Base-by-base conservation (phyloP, 2,888 invertebrate genomes). In the Volucella zonaria region DNA sequence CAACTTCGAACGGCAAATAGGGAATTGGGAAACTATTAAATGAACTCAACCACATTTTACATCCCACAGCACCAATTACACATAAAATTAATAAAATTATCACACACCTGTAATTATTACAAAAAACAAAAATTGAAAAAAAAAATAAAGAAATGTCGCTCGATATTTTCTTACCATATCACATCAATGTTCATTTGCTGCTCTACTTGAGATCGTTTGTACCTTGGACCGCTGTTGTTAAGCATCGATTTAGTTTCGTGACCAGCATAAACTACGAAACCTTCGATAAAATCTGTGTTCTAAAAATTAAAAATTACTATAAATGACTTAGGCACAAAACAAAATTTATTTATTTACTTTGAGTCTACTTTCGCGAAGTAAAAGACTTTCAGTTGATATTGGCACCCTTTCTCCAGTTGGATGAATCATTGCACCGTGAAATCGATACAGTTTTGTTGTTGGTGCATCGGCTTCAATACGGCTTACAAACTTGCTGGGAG, bases 171-270 rank as follows among this genome's bases (percentile, higher is more conserved):
- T 93, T 97, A 99, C 97, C 98, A 98, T 89, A 98, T 95, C 80
- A 99, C 97, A 92, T 98, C 98, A 88, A 96, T 95, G 92, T 99
- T 99, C 96, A 99, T 98, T 92, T 96, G 95, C 87, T 95, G 94
- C 92, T 99, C 99, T 88, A 99, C 93, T 87, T 95, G 95, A 71
- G 98, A 98, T 88, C 98, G 94, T 92, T 98, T 99, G 92, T 96
- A 97, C 87, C 98, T 94, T 79, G 98, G 98, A 54, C 98, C 97
- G 87, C 97, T 97, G 92, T 98, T 99, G 92, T 99, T 99, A 86
- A 99, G 94, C 97, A 99, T 97, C 15, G 98, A 97, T 93, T 99
- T 99, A 14, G 98, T 98, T 93, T 99, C 99, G 92, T 97, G 97
- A 78, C 99, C 97, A 87, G 97, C 98, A 93, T 99, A 99, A 70